phyloP scores from a whole-genome alignment of 2,797 vertebrate species.

The Coregonus ussuriensis region DNA sequence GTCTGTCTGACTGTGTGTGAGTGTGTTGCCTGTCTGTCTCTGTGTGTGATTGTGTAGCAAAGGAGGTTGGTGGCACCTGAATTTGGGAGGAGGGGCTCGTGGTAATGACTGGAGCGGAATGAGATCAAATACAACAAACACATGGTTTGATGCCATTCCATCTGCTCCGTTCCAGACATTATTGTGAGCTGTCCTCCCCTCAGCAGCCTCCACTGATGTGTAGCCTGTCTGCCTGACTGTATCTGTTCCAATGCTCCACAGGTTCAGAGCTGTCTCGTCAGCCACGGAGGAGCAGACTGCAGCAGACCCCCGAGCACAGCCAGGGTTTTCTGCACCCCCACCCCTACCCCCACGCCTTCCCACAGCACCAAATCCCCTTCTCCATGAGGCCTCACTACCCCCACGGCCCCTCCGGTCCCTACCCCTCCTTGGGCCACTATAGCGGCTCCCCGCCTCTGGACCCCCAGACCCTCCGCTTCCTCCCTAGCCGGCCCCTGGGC shows the following conservation, averaged over 20 bases:
- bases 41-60: background rate
- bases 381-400: conserved; percentile 79
- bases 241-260: conserved; percentile 59
- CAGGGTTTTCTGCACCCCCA: conserved; percentile 84
- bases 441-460: conserved; percentile 79
- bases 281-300: conserved; percentile 70
- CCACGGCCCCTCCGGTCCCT: conserved; percentile 70
- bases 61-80: too few species aligned
- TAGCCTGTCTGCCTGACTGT: background rate
- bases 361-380: conserved; percentile 75
- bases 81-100: too few species aligned
- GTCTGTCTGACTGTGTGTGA: too few species aligned
- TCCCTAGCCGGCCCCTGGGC: conserved; percentile 74
- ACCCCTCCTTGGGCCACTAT: conserved; percentile 78
- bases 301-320: conserved; percentile 79
- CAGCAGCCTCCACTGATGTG: too few species aligned
- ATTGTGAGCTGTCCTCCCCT: too few species aligned
- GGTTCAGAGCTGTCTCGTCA: conserved; percentile 78
- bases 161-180: too few species aligned
- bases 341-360: conserved; percentile 78
- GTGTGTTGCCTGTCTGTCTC: too few species aligned
- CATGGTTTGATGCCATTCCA: too few species aligned
- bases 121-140: too few species aligned
- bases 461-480: conserved; percentile 75
- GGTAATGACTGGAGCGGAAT: too few species aligned